phyloP scores from a whole-genome alignment of 53 echinoderm and acorn worm species.

The Hippasteria phrygiana region DNA sequence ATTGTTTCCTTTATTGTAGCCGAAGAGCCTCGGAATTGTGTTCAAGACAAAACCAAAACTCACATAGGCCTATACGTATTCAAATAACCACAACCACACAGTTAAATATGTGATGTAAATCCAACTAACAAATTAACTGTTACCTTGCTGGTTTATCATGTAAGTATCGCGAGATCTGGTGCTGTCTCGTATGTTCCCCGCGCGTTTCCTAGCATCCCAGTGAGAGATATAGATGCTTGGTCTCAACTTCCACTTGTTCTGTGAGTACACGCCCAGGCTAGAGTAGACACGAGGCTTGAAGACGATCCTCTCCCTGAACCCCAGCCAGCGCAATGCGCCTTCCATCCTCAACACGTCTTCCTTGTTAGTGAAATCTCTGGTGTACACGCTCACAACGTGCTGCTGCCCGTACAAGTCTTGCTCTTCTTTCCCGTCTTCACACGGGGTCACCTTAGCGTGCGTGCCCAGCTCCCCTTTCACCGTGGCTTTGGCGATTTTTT shows the following conservation, averaged over 20 bases:
- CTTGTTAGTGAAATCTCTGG: slow-evolving; percentile 48
- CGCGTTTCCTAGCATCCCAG: background rate
- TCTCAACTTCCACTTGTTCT: slow-evolving; percentile 60
- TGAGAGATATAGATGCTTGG: slow-evolving; percentile 52
- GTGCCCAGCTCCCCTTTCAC: slow-evolving; percentile 51
- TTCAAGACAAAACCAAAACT: too few species aligned
- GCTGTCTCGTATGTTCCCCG: background rate
- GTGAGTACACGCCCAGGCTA: slow-evolving; percentile 39
- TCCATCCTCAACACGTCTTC: slow-evolving; percentile 31
- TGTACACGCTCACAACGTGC: slow-evolving; percentile 66
- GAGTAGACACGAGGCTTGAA: slow-evolving; percentile 68
- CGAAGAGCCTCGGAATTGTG: too few species aligned
- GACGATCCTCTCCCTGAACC: slow-evolving; percentile 31
- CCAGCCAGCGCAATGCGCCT: slow-evolving; percentile 26
- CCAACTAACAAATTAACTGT: too few species aligned
- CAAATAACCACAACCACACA: too few species aligned
- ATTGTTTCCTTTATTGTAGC: too few species aligned
- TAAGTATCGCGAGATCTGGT: background rate
- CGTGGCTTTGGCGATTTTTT: slow-evolving; percentile 49
- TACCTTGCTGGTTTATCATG: background rate
- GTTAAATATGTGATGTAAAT: too few species aligned
- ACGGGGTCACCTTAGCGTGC: slow-evolving; percentile 60
- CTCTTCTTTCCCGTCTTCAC: background rate
- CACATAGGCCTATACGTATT: too few species aligned
- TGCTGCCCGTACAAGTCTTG: background rate